Evolutionary conservation across 2,888 invertebrate genomes (phyloP), one percentile per base, ranked within the genome.

Genomic region (Unio delphinus): DNA sequence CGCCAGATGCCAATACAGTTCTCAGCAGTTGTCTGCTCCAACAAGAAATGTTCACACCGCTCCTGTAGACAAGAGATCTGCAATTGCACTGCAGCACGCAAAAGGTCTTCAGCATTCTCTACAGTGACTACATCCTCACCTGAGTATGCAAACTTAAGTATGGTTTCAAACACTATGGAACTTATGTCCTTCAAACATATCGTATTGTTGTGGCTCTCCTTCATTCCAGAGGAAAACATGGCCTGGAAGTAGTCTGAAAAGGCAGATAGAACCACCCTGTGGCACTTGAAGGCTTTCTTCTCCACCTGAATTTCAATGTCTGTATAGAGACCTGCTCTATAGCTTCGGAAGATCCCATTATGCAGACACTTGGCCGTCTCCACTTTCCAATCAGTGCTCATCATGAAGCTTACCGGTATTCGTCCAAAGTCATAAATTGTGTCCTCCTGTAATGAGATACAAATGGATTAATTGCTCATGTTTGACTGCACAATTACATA

Each of bases 171-270:
- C 23, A 75, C 74, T 15, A 72, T 56, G 6, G 78, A 74, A 56
- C 70, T 70, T 15, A 79, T 70, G 26, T 79, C 78, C 54, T 80
- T 79, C 26, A 81, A 69, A 61, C 69, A 74, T 4, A 80, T 75
- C n/a, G 70, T 67, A 68, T 79, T 76, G 57, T 76, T 73, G 54
- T 73, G 75, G 58, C 78, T 72, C 56, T 81, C 81, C 55, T 74
- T 79, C 81, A 81, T 81, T 8, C 79, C 78, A 65, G 79, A 75
- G 0, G 80, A 80, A 68, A 80, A 81, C 81, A 81, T 81, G 61
- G 79, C 81, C 69, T 81, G 76, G 34, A 81, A 81, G 61, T 80
- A 81, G 55, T 75, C 72, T 2, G 81, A 81, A 26, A 80, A 78
- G 45, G 81, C 78, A 2, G 81, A 79, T 55, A 81, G 63, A 30